Evolutionary conservation across 2,113 vertebrate genomes (phyloP).

Genomic region (Passerina amoena): DNA sequence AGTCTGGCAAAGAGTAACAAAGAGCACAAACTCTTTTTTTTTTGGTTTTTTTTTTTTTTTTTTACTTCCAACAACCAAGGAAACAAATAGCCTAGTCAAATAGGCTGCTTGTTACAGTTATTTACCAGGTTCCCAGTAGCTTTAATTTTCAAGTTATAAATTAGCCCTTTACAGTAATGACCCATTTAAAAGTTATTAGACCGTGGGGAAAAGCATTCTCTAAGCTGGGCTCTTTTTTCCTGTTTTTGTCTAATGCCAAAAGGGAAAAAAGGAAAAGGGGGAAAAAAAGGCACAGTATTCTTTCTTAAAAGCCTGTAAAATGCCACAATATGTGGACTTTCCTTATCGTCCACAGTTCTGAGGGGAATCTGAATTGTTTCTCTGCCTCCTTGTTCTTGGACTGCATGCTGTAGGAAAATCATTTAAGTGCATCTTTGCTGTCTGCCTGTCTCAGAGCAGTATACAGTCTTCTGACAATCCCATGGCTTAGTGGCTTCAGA

Average conservation of each 20-base stretch:
- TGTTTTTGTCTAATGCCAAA: background rate
- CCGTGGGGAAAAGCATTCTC: background rate
- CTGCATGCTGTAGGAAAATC: background rate
- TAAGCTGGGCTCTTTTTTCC: background rate
- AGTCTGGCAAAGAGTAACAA: background rate
- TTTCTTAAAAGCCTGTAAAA: background rate
- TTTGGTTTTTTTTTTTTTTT: background rate
- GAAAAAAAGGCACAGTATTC: background rate
- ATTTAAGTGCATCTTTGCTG: conserved; percentile 17
- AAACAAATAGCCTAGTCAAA: background rate
- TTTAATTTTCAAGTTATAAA: background rate
- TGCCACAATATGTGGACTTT: background rate
- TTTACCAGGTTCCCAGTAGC: background rate
- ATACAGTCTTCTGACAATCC: background rate
- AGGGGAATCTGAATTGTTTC: background rate
- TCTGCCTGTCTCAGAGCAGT: background rate
- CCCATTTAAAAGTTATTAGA: background rate
- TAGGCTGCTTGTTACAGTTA: background rate
- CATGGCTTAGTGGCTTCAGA: background rate
- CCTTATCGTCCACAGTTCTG: background rate
- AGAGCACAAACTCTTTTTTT: background rate
- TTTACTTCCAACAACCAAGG: background rate
- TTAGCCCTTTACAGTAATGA: background rate
- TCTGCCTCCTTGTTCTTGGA: background rate
- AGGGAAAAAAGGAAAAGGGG: background rate